Base-by-base conservation (phyloP, 2,797 vertebrate genomes). In the Stomatorhinus walkeri region DNA sequence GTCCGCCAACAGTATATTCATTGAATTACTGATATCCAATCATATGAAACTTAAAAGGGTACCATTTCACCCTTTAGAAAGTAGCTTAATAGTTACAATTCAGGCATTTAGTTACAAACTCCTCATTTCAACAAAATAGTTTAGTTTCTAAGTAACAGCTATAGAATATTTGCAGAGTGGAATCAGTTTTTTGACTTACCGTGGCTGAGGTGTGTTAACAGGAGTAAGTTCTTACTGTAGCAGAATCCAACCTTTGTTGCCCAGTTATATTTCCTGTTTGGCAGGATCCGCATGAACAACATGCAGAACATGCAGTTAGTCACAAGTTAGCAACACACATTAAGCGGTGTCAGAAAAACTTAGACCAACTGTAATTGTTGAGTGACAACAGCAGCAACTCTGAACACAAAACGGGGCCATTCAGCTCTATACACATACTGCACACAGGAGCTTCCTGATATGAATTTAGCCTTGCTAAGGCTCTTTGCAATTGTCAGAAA, bases 181-280 rank as follows among this genome's bases (percentile, higher is more conserved):
- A 36, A 54, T 28, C 51, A 54, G 85, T 54, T 40, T 19, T 28
- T 59, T 92, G 94, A 96, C 96, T 96, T 94, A 96, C 96, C 96
- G 90, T 87, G 90, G 72, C 72, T 43, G 92, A 93, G 93, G 88
- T 91, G 93, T 94, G 95, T 97, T 97, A 99, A 96, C 98, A 99
- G 94, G 98, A 99, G 96, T 99, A 99, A 92, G 98, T 99, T 96
- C 98, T 97, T 96, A 99, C 96, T 91, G 98, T 96, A 91, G 97
- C 96, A 91, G 98, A 96, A 93, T 99, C 98, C 97, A 99, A 94
- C 96, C 98, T 97, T 96, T 98, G 98, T 94, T 97, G 94, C 93
- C 95, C 96, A 94, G 97, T 96, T 94, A 97, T 95, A 95, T 94
- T 96, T 94, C 97, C 98, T 98, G 96, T 88, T 94, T 93, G 91